Evolutionary conservation across 2,888 invertebrate genomes (phyloP).

Genomic region (Acronicta aceris): DNA sequence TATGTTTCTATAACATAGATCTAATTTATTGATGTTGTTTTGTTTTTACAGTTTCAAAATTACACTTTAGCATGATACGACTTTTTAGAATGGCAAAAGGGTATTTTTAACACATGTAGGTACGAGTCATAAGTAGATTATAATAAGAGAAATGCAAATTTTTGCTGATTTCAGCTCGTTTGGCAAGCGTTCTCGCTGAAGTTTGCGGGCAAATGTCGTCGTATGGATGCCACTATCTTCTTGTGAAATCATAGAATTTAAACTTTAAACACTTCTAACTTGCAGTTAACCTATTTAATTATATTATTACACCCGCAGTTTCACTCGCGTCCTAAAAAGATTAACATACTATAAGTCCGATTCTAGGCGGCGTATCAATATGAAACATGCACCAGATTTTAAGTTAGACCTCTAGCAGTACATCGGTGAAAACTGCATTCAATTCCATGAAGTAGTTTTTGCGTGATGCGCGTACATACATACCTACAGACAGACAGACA

Average conservation of each 20-base stretch:
- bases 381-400: too few relatives aligned
- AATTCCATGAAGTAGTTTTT: too few relatives aligned
- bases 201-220: constrained; percentile 37
- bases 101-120: constrained; percentile 4
- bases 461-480: too few relatives aligned
- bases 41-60: constrained; percentile 9
- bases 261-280: background rate
- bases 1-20: constrained; percentile 19
- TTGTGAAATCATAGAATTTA: constrained; percentile 1
- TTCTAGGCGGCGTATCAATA: too few relatives aligned
- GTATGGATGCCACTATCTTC: constrained; percentile 17
- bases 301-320: too few relatives aligned
- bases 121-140: too few relatives aligned
- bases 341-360: too few relatives aligned
- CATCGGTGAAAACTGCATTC: too few relatives aligned
- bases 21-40: constrained; percentile 28
- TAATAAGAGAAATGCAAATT: background rate
- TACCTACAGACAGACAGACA: too few relatives aligned
- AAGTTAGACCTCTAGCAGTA: too few relatives aligned
- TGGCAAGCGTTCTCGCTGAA: constrained; percentile 18
- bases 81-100: background rate
- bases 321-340: too few relatives aligned
- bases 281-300: background rate
- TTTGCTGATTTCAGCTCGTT: constrained; percentile 19
- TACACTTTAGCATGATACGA: background rate